Base-by-base conservation (phyloP, 2,113 vertebrate species). In the Calyptomena viridis region DNA sequence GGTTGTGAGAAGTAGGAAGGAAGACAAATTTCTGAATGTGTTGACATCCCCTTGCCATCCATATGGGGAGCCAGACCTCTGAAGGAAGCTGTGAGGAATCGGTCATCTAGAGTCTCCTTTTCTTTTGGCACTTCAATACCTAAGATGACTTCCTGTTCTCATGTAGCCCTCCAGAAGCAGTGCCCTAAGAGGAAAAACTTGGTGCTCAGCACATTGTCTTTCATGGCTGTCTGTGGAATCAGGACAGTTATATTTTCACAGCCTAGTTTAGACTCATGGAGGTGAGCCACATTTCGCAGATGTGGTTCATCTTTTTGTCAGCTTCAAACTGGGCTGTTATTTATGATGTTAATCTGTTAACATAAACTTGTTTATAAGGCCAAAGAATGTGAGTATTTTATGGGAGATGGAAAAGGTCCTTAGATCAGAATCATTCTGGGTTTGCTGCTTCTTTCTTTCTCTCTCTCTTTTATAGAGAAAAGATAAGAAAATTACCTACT, bases 221-320 rank as follows among this genome's bases (percentile, higher is more conserved):
- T 77, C 72, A n/a, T 8, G 27, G 22, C 22, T 74, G n/a, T 40
- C 47, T 0, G 0, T 42, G 76, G 79, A 93, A 84, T 72, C 85
- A 71, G 59, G 68, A 88, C 75, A 86, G 76, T 37, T 74, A 22
- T 40, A 40, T 90, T 96, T 94, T 90, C 79, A 86, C 42, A 77
- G 72, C 55, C 55, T 67, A 8, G 33, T 81, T 63, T 39, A 56
- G 77, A 11, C 37, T 75, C 0, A 0, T 82, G 66, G 77, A 95
- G 62, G 66, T 84, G 62, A 84, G 77, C 62, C 84, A 90, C 63
- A 3, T 83, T 87, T 93, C 85, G 89, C 67, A 93, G 59, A 90
- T 71, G 67, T 14, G 3, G 22, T 85, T 85, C 2, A 0, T 83
- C 67, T 74, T 76, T 62, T 58, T 91, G 86, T 69, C 77, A 84